A percentile compares a stretch with the other conserved stretches of the same genome.
These are phyloP conservation scores for Macaria notata DNA, from an alignment of 2,888 invertebrate species.

Conservation along the genomic window DNA sequence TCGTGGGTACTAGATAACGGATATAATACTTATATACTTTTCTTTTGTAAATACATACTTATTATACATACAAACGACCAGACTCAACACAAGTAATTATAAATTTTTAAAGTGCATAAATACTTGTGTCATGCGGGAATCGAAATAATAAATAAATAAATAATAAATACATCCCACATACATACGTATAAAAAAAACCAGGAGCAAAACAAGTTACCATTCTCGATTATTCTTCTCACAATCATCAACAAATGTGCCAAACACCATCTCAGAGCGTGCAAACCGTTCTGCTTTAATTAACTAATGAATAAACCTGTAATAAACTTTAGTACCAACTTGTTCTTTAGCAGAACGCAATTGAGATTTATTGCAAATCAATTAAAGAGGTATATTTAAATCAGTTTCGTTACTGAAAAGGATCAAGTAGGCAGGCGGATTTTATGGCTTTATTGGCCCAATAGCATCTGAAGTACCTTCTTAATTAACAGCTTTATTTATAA, in stretches of 20 bases:
- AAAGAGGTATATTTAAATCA: conserved; percentile 49
- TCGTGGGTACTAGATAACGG: no score
- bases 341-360: conserved; percentile 38
- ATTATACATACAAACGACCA: no score
- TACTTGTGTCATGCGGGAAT: no score
- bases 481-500: conserved; percentile 79
- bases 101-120: no score
- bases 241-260: conserved; percentile 24
- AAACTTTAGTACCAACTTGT: conserved; percentile 34
- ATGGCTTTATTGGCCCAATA: conserved; percentile 70
- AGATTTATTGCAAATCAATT: conserved; percentile 60
- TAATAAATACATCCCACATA: no score
- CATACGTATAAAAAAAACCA: not conserved
- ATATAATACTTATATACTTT: no score
- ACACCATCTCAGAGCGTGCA: conserved; percentile 13
- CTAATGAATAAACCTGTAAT: conserved; percentile 29
- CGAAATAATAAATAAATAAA: no score
- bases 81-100: no score
- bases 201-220: conserved; percentile 17
- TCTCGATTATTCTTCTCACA: conserved; percentile 12
- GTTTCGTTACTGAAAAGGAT: conserved; percentile 47
- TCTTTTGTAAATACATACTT: no score
- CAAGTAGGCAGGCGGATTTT: conserved; percentile 74
- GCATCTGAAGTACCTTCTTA: conserved; percentile 62
- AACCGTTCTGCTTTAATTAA: conserved; percentile 25